phyloP scores from a whole-genome alignment of 1,140 invertebrate species.

The Gryllus bimaculatus region DNA sequence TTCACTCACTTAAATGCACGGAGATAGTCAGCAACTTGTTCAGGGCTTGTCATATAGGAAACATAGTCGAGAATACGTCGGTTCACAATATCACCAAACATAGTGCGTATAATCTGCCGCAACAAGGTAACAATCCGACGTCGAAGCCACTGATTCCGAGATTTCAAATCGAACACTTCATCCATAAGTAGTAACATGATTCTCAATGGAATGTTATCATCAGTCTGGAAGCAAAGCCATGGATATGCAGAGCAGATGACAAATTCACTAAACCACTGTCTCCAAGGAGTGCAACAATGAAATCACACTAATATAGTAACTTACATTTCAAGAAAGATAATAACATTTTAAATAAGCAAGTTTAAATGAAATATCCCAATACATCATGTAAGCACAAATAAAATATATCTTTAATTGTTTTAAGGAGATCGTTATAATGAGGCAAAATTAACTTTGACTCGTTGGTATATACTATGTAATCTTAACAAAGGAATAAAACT shows the following conservation, averaged over 20 bases:
- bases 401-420: no score
- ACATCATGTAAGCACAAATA: no score
- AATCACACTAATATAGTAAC: no score
- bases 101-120: conserved; percentile 67
- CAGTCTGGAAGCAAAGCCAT: conserved; percentile 40
- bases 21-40: conserved; percentile 82
- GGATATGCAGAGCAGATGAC: background rate
- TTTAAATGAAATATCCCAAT: no score
- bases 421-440: no score
- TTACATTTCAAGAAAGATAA: no score
- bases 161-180: conserved; percentile 84
- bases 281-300: no score
- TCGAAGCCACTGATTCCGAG: conserved; percentile 79
- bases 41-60: conserved; percentile 76
- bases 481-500: no score
- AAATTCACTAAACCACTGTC: no score
- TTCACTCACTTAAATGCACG: conserved; percentile 68
- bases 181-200: conserved; percentile 81
- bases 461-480: no score
- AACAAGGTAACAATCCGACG: conserved; percentile 69
- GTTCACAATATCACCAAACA: conserved; percentile 80
- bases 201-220: conserved; percentile 78
- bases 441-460: no score
- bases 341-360: no score
- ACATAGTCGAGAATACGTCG: conserved; percentile 85